These are phyloP conservation scores for Ennomos fuscantarius DNA, from an alignment of 2,888 invertebrate species.

Conservation along the genomic window DNA sequence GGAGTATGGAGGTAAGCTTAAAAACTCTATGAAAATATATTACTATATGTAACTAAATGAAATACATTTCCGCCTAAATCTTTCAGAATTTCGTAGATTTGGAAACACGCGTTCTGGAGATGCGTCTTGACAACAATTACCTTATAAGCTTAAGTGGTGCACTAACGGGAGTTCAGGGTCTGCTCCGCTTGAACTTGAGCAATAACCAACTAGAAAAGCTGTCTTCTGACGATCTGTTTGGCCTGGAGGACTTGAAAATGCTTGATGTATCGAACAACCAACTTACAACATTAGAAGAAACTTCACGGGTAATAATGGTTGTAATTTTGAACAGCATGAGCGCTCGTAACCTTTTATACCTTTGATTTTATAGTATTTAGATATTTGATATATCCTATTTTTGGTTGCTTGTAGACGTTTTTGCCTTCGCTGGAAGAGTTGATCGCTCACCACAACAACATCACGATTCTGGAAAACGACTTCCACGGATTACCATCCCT, in stretches of 20 bases:
- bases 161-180: constrained; percentile 89
- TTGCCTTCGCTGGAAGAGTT: constrained; percentile 91
- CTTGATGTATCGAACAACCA: constrained; percentile 92
- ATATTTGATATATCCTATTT: not conserved
- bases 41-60: no score
- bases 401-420: constrained; percentile 87
- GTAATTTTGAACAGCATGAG: constrained; percentile 32
- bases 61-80: no score
- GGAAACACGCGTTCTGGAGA: constrained; percentile 89
- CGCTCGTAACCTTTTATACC: constrained; percentile 25
- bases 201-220: constrained; percentile 90
- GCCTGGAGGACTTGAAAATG: constrained; percentile 89
- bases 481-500: constrained; percentile 93
- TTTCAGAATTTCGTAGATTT: constrained; percentile 91
- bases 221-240: constrained; percentile 91
- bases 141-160: constrained; percentile 90
- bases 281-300: constrained; percentile 91
- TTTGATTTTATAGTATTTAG: constrained; percentile 10
- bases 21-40: no score
- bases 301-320: constrained; percentile 88
- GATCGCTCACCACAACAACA: constrained; percentile 90
- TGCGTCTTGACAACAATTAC: constrained; percentile 90
- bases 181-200: constrained; percentile 90
- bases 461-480: constrained; percentile 90
- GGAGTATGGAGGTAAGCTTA: constrained; percentile 86